Percentiles rank a stretch among this genome's conserved stretches.
These are phyloP conservation scores for Peucedramus taeniatus DNA, from an alignment of 2,113 vertebrate species.

Conservation along the genomic window DNA sequence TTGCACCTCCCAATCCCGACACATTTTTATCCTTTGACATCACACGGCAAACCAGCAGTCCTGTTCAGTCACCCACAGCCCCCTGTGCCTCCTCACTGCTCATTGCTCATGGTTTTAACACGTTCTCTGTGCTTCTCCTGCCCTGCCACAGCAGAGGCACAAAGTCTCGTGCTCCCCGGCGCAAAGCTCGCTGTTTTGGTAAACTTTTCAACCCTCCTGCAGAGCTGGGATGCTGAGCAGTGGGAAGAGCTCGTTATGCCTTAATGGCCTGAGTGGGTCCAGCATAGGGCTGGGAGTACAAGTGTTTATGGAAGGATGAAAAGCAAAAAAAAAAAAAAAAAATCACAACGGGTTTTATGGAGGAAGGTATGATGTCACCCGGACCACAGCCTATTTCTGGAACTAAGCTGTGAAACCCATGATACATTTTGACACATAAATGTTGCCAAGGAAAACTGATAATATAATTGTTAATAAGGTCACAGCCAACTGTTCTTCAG, in stretches of 20 bases:
- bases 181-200: neutral
- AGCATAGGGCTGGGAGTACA: neutral
- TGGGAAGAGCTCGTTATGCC: neutral
- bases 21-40: neutral
- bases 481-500: slow-evolving; percentile 31
- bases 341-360: neutral
- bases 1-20: neutral
- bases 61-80: neutral
- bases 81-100: neutral
- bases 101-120: neutral
- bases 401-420: slow-evolving; percentile 15
- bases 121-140: accelerated
- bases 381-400: slow-evolving; percentile 59
- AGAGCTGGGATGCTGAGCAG: accelerated
- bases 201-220: slow-evolving; percentile 7
- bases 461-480: slow-evolving; percentile 29
- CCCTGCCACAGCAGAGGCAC: neutral
- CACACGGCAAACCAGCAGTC: neutral
- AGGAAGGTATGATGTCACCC: slow-evolving; percentile 55
- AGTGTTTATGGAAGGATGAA: slow-evolving; percentile 34
- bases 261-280: neutral
- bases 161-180: neutral
- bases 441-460: slow-evolving; percentile 54
- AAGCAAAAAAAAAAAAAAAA: neutral
- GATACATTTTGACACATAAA: slow-evolving; percentile 16